Conservation (phyloP, 2,888 invertebrate genomes). For the Pyrrhia umbra region DNA sequence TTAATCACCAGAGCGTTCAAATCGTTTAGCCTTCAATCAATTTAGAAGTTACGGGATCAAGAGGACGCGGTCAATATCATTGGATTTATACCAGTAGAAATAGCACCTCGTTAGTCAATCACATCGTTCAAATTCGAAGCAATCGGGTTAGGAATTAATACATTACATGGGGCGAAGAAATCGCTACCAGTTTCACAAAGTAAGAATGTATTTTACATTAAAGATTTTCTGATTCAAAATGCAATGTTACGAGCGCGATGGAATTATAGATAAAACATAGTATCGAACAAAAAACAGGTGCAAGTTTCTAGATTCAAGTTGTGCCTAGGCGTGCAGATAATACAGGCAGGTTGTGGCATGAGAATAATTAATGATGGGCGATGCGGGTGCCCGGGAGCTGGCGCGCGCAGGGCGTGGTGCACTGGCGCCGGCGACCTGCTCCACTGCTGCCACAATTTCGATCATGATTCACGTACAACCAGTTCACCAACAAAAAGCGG, state of each 20-base stretch:
- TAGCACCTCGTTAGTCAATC: slow-evolving; percentile 52
- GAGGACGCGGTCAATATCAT: slow-evolving; percentile 63
- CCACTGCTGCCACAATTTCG: slow-evolving; percentile 72
- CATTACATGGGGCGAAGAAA: slow-evolving; percentile 40
- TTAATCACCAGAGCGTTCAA: slow-evolving; percentile 51
- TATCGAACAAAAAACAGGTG: slow-evolving; percentile 73
- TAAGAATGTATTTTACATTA: slow-evolving; percentile 40
- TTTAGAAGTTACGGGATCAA: slow-evolving; percentile 61
- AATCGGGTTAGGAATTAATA: slow-evolving; percentile 54
- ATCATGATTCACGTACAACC: slow-evolving; percentile 79
- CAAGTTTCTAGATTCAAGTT: slow-evolving; percentile 68
- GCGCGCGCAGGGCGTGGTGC: slow-evolving; percentile 81
- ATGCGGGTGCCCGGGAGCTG: slow-evolving; percentile 75
- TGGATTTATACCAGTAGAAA: slow-evolving; percentile 54
- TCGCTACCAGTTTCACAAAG: slow-evolving; percentile 30
- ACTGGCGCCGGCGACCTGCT: slow-evolving; percentile 82
- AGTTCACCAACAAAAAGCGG: slow-evolving; percentile 77
- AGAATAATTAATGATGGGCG: slow-evolving; percentile 81
- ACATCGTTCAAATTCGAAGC: slow-evolving; percentile 51
- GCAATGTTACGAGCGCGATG: slow-evolving; percentile 57
- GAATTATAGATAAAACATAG: slow-evolving; percentile 64
- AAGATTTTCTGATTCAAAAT: slow-evolving; percentile 59
- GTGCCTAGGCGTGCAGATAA: slow-evolving; percentile 71
- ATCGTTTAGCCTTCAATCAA: slow-evolving; percentile 61
- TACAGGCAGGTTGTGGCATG: slow-evolving; percentile 76